These are phyloP conservation scores for Strigops habroptila DNA, from an alignment of 2,113 vertebrate species.

Conservation along the genomic window DNA sequence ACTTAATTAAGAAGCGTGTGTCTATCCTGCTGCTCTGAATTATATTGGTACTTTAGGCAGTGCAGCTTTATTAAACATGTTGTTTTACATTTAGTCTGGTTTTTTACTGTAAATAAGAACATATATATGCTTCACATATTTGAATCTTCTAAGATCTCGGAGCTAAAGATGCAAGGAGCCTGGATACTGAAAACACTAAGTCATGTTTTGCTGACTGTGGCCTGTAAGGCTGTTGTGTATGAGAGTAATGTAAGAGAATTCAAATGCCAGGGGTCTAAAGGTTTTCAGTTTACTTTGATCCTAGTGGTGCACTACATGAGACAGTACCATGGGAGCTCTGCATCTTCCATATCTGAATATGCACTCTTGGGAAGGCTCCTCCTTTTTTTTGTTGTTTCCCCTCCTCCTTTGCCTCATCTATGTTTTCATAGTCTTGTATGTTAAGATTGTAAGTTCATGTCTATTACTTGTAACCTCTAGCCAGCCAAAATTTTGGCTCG, in stretches of 20 bases:
- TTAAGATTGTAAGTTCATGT: neutral
- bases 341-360: fast-evolving
- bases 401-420: fast-evolving
- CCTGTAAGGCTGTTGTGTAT: neutral
- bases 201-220: neutral
- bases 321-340: neutral
- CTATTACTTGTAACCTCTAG: neutral
- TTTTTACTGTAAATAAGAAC: slow-evolving; percentile 82
- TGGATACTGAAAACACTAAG: neutral
- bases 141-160: slow-evolving; percentile 17
- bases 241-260: neutral
- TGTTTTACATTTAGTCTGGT: slow-evolving; percentile 72
- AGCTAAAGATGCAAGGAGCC: slow-evolving; percentile 5
- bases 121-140: slow-evolving; percentile 41
- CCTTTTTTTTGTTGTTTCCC: fast-evolving
- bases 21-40: slow-evolving; percentile 80
- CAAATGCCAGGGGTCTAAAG: neutral
- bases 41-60: slow-evolving; percentile 67
- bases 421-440: neutral
- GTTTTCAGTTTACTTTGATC: neutral
- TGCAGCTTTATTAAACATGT: slow-evolving; percentile 72
- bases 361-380: neutral
- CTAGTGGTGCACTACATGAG: neutral
- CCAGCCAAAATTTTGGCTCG: neutral
- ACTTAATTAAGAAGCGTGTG: slow-evolving; percentile 90